Conservation (phyloP, 2,888 invertebrate species). For the Malthinus seriepunctatus region DNA sequence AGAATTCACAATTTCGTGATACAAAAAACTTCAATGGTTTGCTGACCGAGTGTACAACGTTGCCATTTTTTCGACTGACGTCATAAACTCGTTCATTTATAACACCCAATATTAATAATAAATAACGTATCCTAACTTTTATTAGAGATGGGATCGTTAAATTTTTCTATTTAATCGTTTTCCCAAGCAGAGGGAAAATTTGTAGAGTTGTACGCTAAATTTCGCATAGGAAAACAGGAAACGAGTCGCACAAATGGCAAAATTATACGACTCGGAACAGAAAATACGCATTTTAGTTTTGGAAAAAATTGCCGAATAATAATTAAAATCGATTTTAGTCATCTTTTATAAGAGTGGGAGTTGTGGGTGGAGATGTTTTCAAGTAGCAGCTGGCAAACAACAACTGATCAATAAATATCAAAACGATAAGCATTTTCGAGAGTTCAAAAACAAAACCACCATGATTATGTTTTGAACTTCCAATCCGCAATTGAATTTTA, state of each 20-base stretch:
- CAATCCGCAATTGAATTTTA: too few relatives aligned
- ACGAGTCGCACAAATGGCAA: slow-evolving; percentile 32
- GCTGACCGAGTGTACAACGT: slow-evolving; percentile 45
- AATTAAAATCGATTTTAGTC: slow-evolving; percentile 5
- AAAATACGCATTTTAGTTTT: neutral
- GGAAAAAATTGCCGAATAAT: neutral
- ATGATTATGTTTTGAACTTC: too few relatives aligned
- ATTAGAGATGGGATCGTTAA: neutral
- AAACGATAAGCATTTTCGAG: slow-evolving; percentile 5
- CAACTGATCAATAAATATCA: slow-evolving; percentile 7
- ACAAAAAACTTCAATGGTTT: slow-evolving; percentile 22
- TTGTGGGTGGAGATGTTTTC: slow-evolving; percentile 5
- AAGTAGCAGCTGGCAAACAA: slow-evolving; percentile 7
- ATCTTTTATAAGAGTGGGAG: slow-evolving; percentile 2
- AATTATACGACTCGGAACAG: slow-evolving; percentile 23
- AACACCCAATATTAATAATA: slow-evolving; percentile 42
- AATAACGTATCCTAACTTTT: slow-evolving; percentile 47
- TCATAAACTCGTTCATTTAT: slow-evolving; percentile 53
- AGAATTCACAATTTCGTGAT: slow-evolving; percentile 24
- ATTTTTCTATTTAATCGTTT: neutral
- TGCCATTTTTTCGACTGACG: slow-evolving; percentile 48
- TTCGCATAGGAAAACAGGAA: slow-evolving; percentile 33
- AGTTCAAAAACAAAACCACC: slow-evolving; percentile 4
- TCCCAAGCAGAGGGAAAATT: neutral
- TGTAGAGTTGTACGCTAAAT: neutral